Evolutionary conservation across 2,888 invertebrate species (phyloP).

Genomic region (Cinara cedri): DNA sequence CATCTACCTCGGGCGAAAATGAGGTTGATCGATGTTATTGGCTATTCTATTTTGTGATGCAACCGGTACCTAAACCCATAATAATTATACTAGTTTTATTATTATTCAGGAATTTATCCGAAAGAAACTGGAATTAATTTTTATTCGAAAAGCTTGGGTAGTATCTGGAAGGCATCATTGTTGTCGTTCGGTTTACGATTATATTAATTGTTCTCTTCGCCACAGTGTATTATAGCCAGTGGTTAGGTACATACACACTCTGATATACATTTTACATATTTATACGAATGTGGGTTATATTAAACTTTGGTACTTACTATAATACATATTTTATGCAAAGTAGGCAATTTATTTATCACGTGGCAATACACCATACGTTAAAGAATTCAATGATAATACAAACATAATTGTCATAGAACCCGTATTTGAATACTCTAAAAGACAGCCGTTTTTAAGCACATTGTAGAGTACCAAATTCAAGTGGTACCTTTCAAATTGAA

Average conservation of each 20-base stretch:
- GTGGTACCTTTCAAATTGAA: too few species aligned
- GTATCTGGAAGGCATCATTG: constrained; percentile 13
- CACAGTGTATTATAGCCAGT: background rate
- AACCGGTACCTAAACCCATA: constrained; percentile 10
- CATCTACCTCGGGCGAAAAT: constrained; percentile 24
- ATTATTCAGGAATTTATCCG: constrained; percentile 44
- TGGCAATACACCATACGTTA: too few species aligned
- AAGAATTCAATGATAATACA: too few species aligned
- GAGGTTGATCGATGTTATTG: constrained; percentile 35
- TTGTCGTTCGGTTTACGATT: background rate
- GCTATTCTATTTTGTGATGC: constrained; percentile 33
- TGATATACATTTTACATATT: background rate
- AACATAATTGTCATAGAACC: too few species aligned
- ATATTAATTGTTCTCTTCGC: constrained; percentile 8
- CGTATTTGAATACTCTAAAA: too few species aligned
- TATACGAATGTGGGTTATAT: background rate
- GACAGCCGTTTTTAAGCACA: too few species aligned
- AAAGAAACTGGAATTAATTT: constrained; percentile 43
- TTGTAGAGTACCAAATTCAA: too few species aligned
- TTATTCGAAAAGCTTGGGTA: constrained; percentile 31
- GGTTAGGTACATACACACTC: background rate
- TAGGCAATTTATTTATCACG: too few species aligned
- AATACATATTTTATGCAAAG: too few species aligned
- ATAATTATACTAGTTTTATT: constrained; percentile 39
- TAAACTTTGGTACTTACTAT: background rate